These are phyloP conservation scores for Nyctibius bracteatus DNA, from an alignment of 2,113 vertebrate species.

Conservation along the genomic window DNA sequence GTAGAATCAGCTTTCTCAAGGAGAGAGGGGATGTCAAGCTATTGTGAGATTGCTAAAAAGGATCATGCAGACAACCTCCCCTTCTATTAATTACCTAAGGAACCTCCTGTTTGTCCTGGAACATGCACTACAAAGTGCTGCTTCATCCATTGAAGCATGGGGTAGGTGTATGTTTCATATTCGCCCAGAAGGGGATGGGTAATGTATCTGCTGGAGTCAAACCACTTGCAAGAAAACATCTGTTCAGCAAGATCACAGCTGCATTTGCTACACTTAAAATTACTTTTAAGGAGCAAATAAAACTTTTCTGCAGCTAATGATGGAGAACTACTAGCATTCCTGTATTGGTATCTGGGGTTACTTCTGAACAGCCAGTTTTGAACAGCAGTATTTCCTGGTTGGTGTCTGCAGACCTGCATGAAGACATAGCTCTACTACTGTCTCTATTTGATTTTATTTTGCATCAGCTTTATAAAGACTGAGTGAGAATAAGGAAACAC, in stretches of 20 bases:
- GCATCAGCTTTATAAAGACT: not conserved
- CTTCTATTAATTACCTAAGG: not conserved
- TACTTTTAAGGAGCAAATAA: not conserved
- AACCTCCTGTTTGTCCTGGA: not conserved
- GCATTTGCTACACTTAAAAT: not conserved
- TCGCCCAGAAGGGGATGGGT: not conserved
- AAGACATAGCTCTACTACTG: not conserved
- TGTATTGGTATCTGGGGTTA: not conserved
- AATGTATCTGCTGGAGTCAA: not conserved
- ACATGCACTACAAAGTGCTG: accelerated
- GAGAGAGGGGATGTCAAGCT: not conserved
- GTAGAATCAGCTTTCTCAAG: not conserved
- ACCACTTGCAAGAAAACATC: not conserved
- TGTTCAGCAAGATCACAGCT: not conserved
- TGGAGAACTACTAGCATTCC: not conserved
- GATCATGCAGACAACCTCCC: not conserved
- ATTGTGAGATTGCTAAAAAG: not conserved
- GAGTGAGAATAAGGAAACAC: not conserved
- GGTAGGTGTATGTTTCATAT: not conserved
- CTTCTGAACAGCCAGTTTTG: not conserved
- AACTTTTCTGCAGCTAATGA: not conserved
- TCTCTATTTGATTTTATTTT: not conserved
- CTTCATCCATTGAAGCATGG: not conserved
- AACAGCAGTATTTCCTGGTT: not conserved
- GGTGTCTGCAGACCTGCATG: not conserved